Conservation (phyloP, 1,140 invertebrate species). For the Drosophila funebris region DNA sequence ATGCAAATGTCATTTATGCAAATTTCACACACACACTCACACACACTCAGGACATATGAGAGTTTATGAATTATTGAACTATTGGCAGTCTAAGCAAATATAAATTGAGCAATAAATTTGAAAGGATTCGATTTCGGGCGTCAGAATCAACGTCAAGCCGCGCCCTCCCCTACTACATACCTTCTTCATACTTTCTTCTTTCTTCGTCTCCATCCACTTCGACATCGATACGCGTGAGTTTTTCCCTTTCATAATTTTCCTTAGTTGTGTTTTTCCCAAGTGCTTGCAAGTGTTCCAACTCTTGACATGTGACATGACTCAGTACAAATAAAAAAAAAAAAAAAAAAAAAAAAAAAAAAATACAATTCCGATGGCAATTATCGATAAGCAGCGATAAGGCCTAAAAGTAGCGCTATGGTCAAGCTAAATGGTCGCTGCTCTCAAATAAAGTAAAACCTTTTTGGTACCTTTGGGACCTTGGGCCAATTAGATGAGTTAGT, state of each 20-base stretch:
- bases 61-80: conserved; percentile 78
- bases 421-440: conserved; percentile 16
- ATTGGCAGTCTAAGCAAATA: conserved; percentile 80
- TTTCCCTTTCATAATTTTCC: conserved; percentile 1
- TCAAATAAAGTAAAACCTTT: no score
- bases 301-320: conserved; percentile 69
- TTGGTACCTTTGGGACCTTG: not conserved
- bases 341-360: not conserved
- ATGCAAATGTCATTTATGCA: conserved; percentile 73
- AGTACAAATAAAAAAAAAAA: conserved; percentile 48
- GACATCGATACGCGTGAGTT: conserved; percentile 75
- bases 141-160: conserved; percentile 6
- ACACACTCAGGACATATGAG: conserved; percentile 65
- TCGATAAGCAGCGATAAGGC: not conserved
- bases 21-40: conserved; percentile 57
- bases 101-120: conserved; percentile 79
- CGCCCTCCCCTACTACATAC: not conserved
- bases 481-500: conserved; percentile 71
- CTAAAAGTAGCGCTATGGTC: conserved; percentile 32
- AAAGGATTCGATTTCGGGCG: conserved; percentile 18
- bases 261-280: not conserved
- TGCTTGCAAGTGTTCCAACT: not conserved
- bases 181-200: not conserved
- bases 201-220: not conserved
- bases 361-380: conserved; percentile 34